These are phyloP conservation scores for Amphipyra tragopoginis DNA, from an alignment of 2,888 invertebrate species.

Conservation along the genomic window DNA sequence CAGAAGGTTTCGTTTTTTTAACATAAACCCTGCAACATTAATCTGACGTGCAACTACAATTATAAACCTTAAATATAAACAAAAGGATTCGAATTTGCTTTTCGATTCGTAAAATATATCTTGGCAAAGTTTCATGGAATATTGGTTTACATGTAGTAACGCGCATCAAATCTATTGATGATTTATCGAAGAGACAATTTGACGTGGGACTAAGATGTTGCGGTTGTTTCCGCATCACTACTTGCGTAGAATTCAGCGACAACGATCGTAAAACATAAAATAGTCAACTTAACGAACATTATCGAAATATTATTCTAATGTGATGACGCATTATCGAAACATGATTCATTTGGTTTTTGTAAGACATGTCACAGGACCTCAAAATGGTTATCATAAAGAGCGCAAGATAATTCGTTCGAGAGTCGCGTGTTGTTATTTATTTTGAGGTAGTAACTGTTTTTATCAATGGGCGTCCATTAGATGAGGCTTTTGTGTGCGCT, in stretches of 20 bases:
- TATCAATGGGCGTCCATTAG: constrained; percentile 74
- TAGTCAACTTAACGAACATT: constrained; percentile 52
- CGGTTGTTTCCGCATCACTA: constrained; percentile 77
- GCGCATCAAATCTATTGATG: constrained; percentile 74
- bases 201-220: constrained; percentile 76
- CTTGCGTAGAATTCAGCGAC: constrained; percentile 72
- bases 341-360: constrained; percentile 60
- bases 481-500: constrained; percentile 66
- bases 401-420: constrained; percentile 64
- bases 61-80: constrained; percentile 68
- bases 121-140: constrained; percentile 68
- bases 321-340: constrained; percentile 57
- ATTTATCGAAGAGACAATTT: constrained; percentile 78
- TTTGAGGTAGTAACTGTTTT: constrained; percentile 79
- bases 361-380: constrained; percentile 50
- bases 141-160: constrained; percentile 80
- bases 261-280: constrained; percentile 55
- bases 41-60: constrained; percentile 56
- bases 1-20: constrained; percentile 62
- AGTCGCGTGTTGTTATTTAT: constrained; percentile 72
- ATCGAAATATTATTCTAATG: constrained; percentile 57
- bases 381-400: constrained; percentile 69
- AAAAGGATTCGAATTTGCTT: constrained; percentile 43
- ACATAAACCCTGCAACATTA: constrained; percentile 41
- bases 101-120: constrained; percentile 65